Evolutionary conservation across 2,113 vertebrate species (phyloP), one percentile per base, ranked within the genome.

Genomic region (Excalfactoria chinensis): DNA sequence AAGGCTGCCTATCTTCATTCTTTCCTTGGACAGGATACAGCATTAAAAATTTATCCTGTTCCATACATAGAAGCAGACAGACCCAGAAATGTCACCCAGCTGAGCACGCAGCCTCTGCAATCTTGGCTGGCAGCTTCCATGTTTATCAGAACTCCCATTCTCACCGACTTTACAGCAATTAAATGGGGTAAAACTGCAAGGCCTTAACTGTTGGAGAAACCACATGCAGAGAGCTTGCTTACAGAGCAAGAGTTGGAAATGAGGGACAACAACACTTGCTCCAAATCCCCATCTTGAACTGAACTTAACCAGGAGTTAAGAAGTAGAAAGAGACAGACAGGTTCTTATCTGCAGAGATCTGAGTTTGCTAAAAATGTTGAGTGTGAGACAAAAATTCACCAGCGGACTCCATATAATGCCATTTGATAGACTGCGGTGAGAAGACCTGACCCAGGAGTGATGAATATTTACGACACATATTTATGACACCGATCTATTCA

Each of bases 21-120:
- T 69, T 55, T 68, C 60, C 59, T 37, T 11, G 83, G 76, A 43
- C 59, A 28, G 63, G 25, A 34, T 1, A 46, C 22, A 6, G 41
- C 76, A 49, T 40, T 66, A 75, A 71, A 71, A 63, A 76, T 40
- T 21, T 26, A 64, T 68, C 41, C 28, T 4, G 2, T 68, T 63
- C 81, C 85, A 63, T 7, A 48, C n/a, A 59, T 3, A 67, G 88
- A 44, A 80, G 63, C 88, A 72, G 88, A 83, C 22, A 72, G 77
- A 86, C 62, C 35, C 84, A 86, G 69, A 86, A 75, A 58, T 1
- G 9, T 68, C 68, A 56, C 55, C 60, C 13, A 43, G 43, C 34
- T 43, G 66, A 83, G 62, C 0, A 5, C 0, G 0, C 48, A 60
- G 67, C 55, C 62, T 44, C 35, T 37, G 68, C 1, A 1, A 60